Evolutionary conservation across 2,888 invertebrate species (phyloP).

Genomic region (Drosophila parthenogenetica): DNA sequence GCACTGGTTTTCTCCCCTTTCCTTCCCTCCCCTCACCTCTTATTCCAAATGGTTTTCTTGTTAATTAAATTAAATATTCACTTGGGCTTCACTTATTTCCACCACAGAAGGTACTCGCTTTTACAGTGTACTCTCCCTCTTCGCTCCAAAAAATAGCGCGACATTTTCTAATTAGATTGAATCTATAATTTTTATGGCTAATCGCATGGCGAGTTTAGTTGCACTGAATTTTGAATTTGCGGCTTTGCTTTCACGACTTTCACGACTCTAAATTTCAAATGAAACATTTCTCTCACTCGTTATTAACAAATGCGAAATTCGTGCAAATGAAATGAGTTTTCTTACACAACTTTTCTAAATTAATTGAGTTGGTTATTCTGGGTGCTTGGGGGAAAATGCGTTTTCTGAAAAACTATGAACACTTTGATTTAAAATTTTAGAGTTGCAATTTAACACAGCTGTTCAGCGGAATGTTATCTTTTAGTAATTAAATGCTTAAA

Average conservation of each 20-base stretch:
- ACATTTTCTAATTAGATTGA: constrained; percentile 82
- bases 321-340: constrained; percentile 61
- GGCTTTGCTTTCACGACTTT: constrained; percentile 55
- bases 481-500: no score
- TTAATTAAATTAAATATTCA: constrained; percentile 85
- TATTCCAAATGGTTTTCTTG: constrained; percentile 79
- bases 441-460: not conserved
- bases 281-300: constrained; percentile 24
- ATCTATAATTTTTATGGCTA: constrained; percentile 84
- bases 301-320: constrained; percentile 48
- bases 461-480: not conserved
- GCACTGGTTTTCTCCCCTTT: constrained; percentile 11
- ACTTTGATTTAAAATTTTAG: not conserved
- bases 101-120: constrained; percentile 22
- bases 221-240: constrained; percentile 71
- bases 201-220: constrained; percentile 62
- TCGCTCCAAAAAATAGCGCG: constrained; percentile 44
- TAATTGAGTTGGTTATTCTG: constrained; percentile 21
- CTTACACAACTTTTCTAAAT: constrained; percentile 31
- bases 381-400: not conserved
- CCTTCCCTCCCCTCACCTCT: not conserved
- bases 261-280: constrained; percentile 13
- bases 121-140: not conserved
- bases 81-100: constrained; percentile 39
- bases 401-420: not conserved